Evolutionary conservation across 2,113 vertebrate species (phyloP), one percentile per base, ranked within the genome.

Genomic region (Pimephales promelas): DNA sequence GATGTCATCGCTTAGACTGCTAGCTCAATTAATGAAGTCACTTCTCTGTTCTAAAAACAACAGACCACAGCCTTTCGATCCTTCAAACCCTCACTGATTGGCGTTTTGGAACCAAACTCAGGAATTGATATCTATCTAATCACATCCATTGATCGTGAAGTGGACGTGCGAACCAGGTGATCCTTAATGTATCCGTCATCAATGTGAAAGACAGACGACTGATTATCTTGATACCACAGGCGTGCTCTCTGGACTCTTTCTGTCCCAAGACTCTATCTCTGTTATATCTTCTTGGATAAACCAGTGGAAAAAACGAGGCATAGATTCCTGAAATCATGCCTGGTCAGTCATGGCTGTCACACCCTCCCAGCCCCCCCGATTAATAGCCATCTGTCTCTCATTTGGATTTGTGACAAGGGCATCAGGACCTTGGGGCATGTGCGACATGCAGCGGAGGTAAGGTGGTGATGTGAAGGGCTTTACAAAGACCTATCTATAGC

Each of bases 341-440:
- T 81, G 71, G 75, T 81, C 43, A 34, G 61, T 47, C 10, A 59
- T 84, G 26, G 72, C 34, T 82, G 72, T 83, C 83, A 82, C 82
- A 49, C 66, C 79, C 78, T 84, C 54, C 68, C 62, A 85, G 61
- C 14, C 14, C 84, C 84, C 84, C 82, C 83, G 47, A 83, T 87
- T 86, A 84, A 83, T 40, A 78, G 84, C 89, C 88, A 87, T 86
- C 88, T 90, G 88, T 89, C 86, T 87, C 77, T 85, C 84, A 86
- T 87, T 89, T 88, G 83, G 82, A 59, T 83, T 72, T 83, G 84
- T 87, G 88, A 85, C 86, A 89, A 90, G 85, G 85, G 81, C 84
- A 78, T 71, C 76, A 62, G 83, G 83, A 90, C 88, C 86, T 90
- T 88, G 84, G 79, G 77, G 82, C 73, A 76, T 85, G 85, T 85